Evolutionary conservation across 2,888 invertebrate species (phyloP), one percentile per base, ranked within the genome.

Genomic region (Portevinia maculata): DNA sequence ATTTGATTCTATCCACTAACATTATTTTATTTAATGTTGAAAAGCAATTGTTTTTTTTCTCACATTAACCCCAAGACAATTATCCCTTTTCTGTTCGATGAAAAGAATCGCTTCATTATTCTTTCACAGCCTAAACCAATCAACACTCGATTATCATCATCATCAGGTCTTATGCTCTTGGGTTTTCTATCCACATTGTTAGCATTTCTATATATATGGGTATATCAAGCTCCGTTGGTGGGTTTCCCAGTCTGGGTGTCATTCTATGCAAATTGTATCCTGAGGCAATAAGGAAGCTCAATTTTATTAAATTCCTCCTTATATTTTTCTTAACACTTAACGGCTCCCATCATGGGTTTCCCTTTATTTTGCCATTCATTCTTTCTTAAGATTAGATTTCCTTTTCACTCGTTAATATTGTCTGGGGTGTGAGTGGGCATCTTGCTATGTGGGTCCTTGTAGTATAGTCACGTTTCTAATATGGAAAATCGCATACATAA

Each of bases 401-500:
- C 52, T 48, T 76, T 69, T 69, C 60, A 69, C 39, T 55, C 46
- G 62, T 32, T 48, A 76, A 60, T 24, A 28, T 37, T 37, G 53
- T 65, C 50, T 30, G 59, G 74, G 59, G 48, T 34, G 59, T 39
- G 24, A 32, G 21, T 24, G 53, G 28, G 48, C 55, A 69, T 53
- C 60, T 69, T 55, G 55, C 48, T 13, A 50, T n/a, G 17, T 48
- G 39, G 52, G 52, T 69, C 60, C 69, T 76, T 76, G 60, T 48
- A 69, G 69, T 76, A 76, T 69, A 69, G 55, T 76, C 76, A 76
- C 76, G 76, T 76, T 76, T 76, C 76, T 62, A 69, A 76, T 76
- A 76, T 69, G 53, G 8, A 32, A 55, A 62, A 39, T n/a, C 48
- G 62, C 37, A 69, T 69, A 57, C 48, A 48, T 48, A 39, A 30